Conservation (phyloP, 2,888 invertebrate species). For the Pristionchus japonicus region DNA sequence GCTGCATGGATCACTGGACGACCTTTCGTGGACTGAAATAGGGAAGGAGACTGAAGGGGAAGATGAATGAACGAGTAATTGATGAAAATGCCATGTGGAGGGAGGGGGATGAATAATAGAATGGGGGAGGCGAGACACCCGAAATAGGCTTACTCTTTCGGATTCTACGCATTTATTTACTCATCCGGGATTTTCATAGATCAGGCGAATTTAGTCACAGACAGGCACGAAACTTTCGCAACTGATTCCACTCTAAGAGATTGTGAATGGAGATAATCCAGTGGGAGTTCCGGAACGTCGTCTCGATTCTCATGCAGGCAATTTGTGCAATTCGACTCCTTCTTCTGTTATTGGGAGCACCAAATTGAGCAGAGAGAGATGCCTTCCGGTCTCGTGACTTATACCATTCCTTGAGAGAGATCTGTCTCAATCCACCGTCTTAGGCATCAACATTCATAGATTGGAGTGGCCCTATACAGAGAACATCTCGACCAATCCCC, state of each 20-base stretch:
- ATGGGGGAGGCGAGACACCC: not conserved
- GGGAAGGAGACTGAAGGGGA: not conserved
- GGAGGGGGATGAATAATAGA: not conserved
- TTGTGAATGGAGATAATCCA: not conserved
- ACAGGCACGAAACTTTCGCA: not conserved
- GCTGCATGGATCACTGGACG: not conserved
- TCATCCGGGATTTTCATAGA: not conserved
- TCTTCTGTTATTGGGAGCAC: not conserved
- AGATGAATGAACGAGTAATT: constrained; percentile 14
- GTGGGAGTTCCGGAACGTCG: not conserved
- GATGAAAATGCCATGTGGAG: not conserved
- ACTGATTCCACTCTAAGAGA: not conserved
- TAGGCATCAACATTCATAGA: not conserved
- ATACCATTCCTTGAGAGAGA: not conserved
- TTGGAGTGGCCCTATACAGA: not conserved
- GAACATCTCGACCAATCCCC: not conserved
- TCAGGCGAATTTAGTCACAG: not conserved
- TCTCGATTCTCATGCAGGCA: not conserved
- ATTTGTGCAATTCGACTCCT: not conserved
- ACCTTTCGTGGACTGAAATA: not conserved
- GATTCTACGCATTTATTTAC: not conserved
- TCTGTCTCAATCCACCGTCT: not conserved
- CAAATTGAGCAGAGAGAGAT: not conserved
- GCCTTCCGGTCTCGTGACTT: not conserved
- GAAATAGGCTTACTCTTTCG: not conserved